Conservation (phyloP, 1,140 invertebrate species). For the Psix sp. region DNA sequence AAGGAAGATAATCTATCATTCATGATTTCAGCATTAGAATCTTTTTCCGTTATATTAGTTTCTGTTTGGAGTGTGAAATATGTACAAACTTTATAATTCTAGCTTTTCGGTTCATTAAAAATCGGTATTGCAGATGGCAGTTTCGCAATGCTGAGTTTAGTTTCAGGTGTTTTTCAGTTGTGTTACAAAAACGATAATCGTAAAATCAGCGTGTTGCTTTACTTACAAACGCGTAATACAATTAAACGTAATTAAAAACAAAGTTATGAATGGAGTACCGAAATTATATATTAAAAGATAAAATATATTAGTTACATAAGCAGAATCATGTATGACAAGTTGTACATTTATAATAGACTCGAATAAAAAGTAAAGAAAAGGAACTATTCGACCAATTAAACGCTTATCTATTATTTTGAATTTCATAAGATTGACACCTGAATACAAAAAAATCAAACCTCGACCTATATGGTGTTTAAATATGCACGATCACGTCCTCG, state of each 20-base stretch:
- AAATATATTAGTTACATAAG: constrained; percentile 66
- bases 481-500: constrained; percentile 24
- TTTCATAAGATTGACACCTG: too few relatives aligned
- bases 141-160: too few relatives aligned
- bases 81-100: too few relatives aligned
- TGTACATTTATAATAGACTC: constrained; percentile 76
- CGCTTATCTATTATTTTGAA: background rate
- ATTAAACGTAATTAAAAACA: constrained; percentile 49
- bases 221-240: constrained; percentile 35
- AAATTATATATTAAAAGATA: constrained; percentile 58
- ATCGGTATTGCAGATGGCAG: too few relatives aligned
- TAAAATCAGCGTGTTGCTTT: constrained; percentile 37
- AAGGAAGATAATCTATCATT: too few relatives aligned
- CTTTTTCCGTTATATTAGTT: too few relatives aligned
- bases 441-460: too few relatives aligned
- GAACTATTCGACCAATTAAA: background rate
- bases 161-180: too few relatives aligned
- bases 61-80: too few relatives aligned
- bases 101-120: too few relatives aligned
- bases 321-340: constrained; percentile 72
- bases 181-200: background rate
- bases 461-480: constrained; percentile 7
- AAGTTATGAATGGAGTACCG: constrained; percentile 51
- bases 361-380: constrained; percentile 66
- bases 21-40: too few relatives aligned